Base-by-base conservation (phyloP, 1,140 invertebrate genomes). In the Antheraea pernyi region DNA sequence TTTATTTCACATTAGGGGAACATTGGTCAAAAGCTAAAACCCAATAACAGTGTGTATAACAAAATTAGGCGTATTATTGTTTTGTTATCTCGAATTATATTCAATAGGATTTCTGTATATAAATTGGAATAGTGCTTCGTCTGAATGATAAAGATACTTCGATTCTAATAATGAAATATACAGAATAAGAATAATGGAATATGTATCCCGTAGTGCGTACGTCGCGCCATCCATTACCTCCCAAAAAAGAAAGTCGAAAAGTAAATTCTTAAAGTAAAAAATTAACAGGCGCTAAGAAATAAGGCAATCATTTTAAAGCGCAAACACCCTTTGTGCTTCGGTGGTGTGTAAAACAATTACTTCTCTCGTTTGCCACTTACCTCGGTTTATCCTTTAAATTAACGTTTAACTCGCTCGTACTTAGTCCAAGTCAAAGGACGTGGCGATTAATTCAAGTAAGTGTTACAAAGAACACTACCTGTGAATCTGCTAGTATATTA, bases 271-370 rank as follows among this genome's bases (percentile, higher is more conserved):
- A 42, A 42, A 42, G 39, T 42, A 60, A 19, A 60, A 60, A 60
- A 60, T 22, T 19, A 60, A 60, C 8, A 64, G 64, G 22, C 58
- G 69, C 73, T 79, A 79, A 77, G 37, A 59, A 53, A 18, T 70
- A 74, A 68, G 67, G 63, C 74, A 78, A 80, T 71, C 77, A 59
- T 76, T 75, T 71, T 73, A 59, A 68, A 70, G 60, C 53, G 67
- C 75, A 75, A 75, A 77, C 67, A 73, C 63, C 65, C 66, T 18
- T 63, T 65, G 73, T 75, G 69, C 68, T 60, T 61, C 19, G 60
- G 70, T 64, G 46, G 37, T 67, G 75, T 69, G 77, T 83, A 83
- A 83, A 84, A 85, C 83, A 85, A 83, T 85, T 82, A 82, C 75
- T 61, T 64, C 67, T 69, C 81, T 82, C 74, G 78, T 78, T 78